A percentile compares a stretch with the other conserved stretches of the same genome.
Evolutionary conservation across 2,888 invertebrate species (phyloP).

Genomic region (Allacma fusca): DNA sequence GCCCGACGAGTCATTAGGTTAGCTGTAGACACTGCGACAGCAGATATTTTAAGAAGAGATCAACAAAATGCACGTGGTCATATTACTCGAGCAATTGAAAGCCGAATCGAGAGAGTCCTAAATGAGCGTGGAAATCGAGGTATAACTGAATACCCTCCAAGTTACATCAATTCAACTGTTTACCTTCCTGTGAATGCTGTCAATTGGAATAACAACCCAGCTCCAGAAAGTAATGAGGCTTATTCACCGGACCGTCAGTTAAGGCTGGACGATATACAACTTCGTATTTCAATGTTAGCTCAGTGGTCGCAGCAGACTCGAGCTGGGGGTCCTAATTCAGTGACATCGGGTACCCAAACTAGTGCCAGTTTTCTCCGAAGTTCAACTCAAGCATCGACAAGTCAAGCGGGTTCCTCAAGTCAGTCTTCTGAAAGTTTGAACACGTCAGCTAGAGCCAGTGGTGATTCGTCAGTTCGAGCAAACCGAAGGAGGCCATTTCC

Average conservation of each 20-base stretch:
- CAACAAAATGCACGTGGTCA: constrained; percentile 24
- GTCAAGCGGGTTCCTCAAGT: no score
- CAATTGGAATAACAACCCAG: not conserved
- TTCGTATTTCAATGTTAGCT: constrained; percentile 51
- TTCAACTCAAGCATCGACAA: not conserved
- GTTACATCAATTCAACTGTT: constrained; percentile 8
- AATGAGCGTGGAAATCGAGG: constrained; percentile 59
- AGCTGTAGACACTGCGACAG: constrained; percentile 56
- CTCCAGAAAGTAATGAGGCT: constrained; percentile 16
- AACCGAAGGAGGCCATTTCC: constrained; percentile 38
- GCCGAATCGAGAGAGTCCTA: constrained; percentile 59
- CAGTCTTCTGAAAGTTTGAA: not conserved
- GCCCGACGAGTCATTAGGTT: constrained; percentile 51
- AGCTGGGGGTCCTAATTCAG: constrained; percentile 41
- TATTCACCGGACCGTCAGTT: constrained; percentile 20
- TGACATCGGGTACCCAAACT: constrained; percentile 55
- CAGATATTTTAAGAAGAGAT: constrained; percentile 19
- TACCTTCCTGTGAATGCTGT: not conserved
- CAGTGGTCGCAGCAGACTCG: constrained; percentile 31
- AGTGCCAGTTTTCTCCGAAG: constrained; percentile 23
- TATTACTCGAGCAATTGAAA: constrained; percentile 58
- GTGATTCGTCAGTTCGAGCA: constrained; percentile 13
- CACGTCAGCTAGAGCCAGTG: not conserved
- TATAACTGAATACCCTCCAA: constrained; percentile 25
- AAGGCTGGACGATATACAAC: constrained; percentile 53